Percentiles rank a stretch among this genome's conserved stretches.
These are phyloP conservation scores for Pampusana beccarii DNA, from an alignment of 2,113 vertebrate species.

Conservation along the genomic window DNA sequence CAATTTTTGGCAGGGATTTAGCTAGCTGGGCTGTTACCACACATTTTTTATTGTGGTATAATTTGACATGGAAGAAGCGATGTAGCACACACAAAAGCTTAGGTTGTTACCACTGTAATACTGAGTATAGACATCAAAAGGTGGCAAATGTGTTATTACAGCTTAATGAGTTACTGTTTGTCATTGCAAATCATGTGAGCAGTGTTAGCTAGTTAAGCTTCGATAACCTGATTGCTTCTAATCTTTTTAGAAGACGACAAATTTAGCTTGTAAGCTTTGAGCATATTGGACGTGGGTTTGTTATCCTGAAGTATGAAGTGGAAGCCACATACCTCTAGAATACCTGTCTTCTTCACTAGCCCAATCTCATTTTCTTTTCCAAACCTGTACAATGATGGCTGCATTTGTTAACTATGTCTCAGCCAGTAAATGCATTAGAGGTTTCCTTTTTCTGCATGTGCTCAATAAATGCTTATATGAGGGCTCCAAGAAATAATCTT, in stretches of 20 bases:
- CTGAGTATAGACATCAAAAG: neutral
- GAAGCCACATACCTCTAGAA: neutral
- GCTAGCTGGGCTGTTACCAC: neutral
- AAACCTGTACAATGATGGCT: neutral
- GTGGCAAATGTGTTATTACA: neutral
- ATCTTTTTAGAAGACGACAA: neutral
- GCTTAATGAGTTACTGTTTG: neutral
- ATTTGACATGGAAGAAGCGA: neutral
- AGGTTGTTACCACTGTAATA: neutral
- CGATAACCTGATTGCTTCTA: neutral
- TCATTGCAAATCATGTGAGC: neutral
- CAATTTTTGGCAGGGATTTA: constrained; percentile 30
- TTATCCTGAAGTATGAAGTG: neutral
- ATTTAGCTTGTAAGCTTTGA: neutral
- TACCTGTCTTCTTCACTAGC: neutral
- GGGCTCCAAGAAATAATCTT: neutral
- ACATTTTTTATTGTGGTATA: constrained; percentile 5
- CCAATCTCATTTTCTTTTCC: neutral
- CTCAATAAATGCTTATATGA: neutral
- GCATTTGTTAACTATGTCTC: rapidly evolving
- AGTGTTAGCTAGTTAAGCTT: neutral
- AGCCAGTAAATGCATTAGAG: neutral
- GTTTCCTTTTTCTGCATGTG: neutral
- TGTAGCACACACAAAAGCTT: neutral
- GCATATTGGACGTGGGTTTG: neutral